Conservation (phyloP, 2,888 invertebrate species). For the Chymomyza procnemis region DNA sequence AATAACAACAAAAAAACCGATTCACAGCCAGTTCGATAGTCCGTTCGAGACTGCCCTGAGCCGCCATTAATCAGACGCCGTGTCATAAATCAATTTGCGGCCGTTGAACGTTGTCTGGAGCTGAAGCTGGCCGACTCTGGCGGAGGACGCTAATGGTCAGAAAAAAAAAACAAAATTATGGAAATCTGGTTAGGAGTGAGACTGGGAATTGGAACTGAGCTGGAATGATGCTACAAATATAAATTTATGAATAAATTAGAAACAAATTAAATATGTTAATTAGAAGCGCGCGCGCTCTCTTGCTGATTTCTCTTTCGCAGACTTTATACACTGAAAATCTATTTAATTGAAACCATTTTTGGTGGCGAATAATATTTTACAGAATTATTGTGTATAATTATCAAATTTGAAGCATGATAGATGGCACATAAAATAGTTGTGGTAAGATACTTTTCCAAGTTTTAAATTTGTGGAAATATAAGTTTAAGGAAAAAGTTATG, state of each 20-base stretch:
- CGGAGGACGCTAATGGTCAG: slow-evolving; percentile 21
- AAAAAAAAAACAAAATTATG: neutral
- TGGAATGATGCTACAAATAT: slow-evolving; percentile 65
- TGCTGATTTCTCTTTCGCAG: slow-evolving; percentile 39
- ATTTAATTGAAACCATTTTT: too few species aligned
- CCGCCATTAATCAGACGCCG: slow-evolving; percentile 64
- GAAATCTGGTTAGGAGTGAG: neutral
- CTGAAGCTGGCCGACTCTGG: neutral
- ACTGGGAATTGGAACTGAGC: neutral
- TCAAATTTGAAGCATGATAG: too few species aligned
- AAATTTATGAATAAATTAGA: slow-evolving; percentile 73
- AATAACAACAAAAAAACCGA: slow-evolving; percentile 42
- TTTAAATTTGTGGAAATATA: too few species aligned
- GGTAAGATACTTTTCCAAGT: too few species aligned
- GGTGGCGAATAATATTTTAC: too few species aligned
- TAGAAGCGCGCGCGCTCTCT: slow-evolving; percentile 31
- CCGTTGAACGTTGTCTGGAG: slow-evolving; percentile 3
- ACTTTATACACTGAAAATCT: neutral
- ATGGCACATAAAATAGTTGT: too few species aligned
- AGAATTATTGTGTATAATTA: too few species aligned
- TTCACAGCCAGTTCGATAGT: slow-evolving; percentile 40
- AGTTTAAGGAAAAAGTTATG: too few species aligned
- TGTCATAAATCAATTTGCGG: slow-evolving; percentile 56
- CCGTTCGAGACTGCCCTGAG: slow-evolving; percentile 21
- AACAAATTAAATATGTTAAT: slow-evolving; percentile 72